Base-by-base conservation (phyloP, 2,888 invertebrate species). In the Ecdyonurus torrentis region DNA sequence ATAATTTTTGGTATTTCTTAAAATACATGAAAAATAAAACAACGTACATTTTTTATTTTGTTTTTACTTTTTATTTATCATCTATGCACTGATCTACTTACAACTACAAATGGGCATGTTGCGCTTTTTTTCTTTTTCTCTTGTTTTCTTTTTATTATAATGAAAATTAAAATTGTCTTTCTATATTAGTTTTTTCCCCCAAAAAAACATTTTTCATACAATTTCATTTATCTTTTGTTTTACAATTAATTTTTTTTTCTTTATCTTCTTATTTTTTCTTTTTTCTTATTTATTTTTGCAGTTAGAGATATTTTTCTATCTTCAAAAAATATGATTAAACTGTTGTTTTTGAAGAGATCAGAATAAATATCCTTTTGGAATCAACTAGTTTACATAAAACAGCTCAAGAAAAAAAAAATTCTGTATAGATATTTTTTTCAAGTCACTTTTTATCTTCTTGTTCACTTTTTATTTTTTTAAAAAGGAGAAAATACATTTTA, bases 401-500 rank as follows among this genome's bases (percentile, higher is more conserved):
- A 37, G 37, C 37, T 37, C 37, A 37, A 10, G 15, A 37, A 15
- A 37, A 37, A 37, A 37, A 37, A 37, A 37, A 37, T 37, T 15
- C n/a, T n/a, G n/a, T n/a, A n/a, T n/a, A n/a, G n/a, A n/a, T n/a
- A n/a, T n/a, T n/a, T n/a, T n/a, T n/a, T n/a, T n/a, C n/a, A n/a
- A n/a, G n/a, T n/a, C n/a, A n/a, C n/a, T n/a, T n/a, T n/a, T n/a
- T n/a, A n/a, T n/a, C n/a, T n/a, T n/a, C 5, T 37, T 37, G 37
- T 5, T 37, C 37, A 10, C 37, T 37, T 37, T 37, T 37, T 37
- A 5, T 37, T 37, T 37, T 15, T 37, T 37, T 37, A 37, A 37
- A 15, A 15, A 37, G 37, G 15, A 10, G 37, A 37, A 37, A 15
- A 37, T 37, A 5, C 37, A 64, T 64, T 65, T 64, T 66, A 64